Evolutionary conservation across 2,797 vertebrate genomes (phyloP).

Genomic region (Gorsachius magnificus): DNA sequence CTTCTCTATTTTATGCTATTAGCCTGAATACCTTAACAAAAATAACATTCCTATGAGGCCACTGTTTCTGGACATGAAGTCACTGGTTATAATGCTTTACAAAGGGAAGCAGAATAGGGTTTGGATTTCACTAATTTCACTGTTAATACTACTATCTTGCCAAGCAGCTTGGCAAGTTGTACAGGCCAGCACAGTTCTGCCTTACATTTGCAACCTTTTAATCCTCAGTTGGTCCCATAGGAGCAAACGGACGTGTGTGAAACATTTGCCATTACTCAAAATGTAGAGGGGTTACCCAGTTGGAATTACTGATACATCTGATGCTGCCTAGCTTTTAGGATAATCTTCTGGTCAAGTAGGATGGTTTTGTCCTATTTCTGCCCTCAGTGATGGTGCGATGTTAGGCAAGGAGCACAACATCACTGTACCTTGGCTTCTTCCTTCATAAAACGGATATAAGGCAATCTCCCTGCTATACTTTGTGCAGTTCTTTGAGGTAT

Average conservation of each 20-base stretch:
- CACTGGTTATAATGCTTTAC: not conserved
- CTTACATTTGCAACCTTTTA: not conserved
- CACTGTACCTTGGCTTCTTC: not conserved
- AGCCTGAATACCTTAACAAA: not conserved
- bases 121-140: not conserved
- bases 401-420: not conserved
- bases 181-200: not conserved
- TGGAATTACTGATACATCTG: not conserved
- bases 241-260: rapidly evolving
- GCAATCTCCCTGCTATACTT: not conserved
- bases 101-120: not conserved
- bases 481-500: not conserved
- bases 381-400: rapidly evolving
- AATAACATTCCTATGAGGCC: not conserved
- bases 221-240: not conserved
- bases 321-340: not conserved
- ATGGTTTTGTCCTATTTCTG: not conserved
- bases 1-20: not conserved
- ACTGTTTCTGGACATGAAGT: not conserved
- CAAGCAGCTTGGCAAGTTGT: not conserved
- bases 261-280: not conserved
- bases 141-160: not conserved
- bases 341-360: not conserved
- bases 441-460: not conserved
- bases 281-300: not conserved